These are phyloP conservation scores for Clarias platycephalus DNA, from an alignment of 2,797 vertebrate species.

Conservation along the genomic window DNA sequence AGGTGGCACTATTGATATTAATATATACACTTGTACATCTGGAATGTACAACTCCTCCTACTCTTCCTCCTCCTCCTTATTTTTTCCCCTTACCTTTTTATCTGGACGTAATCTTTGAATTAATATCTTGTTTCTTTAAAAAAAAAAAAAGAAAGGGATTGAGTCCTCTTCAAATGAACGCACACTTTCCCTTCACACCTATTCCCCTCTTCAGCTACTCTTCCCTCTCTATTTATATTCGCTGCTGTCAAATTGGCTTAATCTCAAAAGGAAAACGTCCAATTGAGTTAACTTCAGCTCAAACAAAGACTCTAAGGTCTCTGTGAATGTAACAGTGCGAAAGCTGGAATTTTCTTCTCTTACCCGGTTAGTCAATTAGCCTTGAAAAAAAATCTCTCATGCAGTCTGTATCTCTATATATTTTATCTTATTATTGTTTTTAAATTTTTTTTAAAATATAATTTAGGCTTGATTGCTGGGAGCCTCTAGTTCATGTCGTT, in stretches of 20 bases:
- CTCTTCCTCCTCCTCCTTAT: slow-evolving; percentile 6
- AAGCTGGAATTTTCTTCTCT: not conserved
- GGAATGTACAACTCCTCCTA: not conserved
- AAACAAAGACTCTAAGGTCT: slow-evolving; percentile 1
- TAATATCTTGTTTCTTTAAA: slow-evolving; percentile 46
- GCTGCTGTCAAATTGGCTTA: slow-evolving; percentile 17
- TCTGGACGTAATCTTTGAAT: slow-evolving; percentile 48
- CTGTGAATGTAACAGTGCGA: not conserved
- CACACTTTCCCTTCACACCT: slow-evolving; percentile 29
- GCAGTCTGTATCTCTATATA: not conserved
- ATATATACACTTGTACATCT: slow-evolving; percentile 39
- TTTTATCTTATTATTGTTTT: not conserved
- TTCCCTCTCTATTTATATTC: slow-evolving; percentile 40
- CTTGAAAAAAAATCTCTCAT: not conserved
- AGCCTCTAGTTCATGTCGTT: slow-evolving; percentile 48
- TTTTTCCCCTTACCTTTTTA: slow-evolving; percentile 49
- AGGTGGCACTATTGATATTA: slow-evolving; percentile 77
- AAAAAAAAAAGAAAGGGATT: slow-evolving; percentile 1
- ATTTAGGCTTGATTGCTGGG: slow-evolving; percentile 15
- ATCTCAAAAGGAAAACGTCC: slow-evolving; percentile 19
- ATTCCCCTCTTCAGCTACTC: not conserved
- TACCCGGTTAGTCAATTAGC: not conserved
- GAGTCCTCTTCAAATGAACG: slow-evolving; percentile 44
- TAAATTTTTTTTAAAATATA: too few relatives aligned
- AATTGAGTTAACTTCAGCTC: slow-evolving; percentile 20